A percentile compares a stretch with the other conserved stretches of the same genome.
Conservation (phyloP, 2,888 invertebrate genomes). For the Watsonalla cultraria region DNA sequence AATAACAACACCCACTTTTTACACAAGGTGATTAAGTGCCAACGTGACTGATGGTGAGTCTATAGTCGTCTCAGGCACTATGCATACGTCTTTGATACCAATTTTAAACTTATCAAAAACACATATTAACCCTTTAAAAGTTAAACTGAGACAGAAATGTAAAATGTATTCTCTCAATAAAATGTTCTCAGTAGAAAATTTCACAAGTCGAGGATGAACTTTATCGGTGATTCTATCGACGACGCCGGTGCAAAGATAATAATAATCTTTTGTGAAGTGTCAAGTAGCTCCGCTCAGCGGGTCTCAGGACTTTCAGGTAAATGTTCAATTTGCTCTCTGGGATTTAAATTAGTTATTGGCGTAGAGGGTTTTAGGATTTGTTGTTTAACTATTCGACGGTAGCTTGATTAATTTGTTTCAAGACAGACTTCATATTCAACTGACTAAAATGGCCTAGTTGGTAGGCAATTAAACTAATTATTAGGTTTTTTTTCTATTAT, state of each 20-base stretch:
- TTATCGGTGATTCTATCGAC: slow-evolving; percentile 35
- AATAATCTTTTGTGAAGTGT: slow-evolving; percentile 26
- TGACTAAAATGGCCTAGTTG: too few relatives aligned
- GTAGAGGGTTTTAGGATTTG: background rate
- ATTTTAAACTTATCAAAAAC: slow-evolving; percentile 11
- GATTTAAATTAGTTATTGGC: background rate
- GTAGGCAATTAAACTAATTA: too few relatives aligned
- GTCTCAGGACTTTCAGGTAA: slow-evolving; percentile 18
- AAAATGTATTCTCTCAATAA: slow-evolving; percentile 12
- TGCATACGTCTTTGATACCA: too few relatives aligned
- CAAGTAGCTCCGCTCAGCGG: slow-evolving; percentile 19
- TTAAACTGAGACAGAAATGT: background rate
- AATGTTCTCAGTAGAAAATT: slow-evolving; percentile 29
- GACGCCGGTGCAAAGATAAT: slow-evolving; percentile 26
- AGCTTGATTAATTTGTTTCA: too few relatives aligned
- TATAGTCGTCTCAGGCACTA: too few relatives aligned
- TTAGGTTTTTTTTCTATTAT: too few relatives aligned
- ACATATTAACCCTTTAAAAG: background rate
- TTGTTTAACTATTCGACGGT: background rate
- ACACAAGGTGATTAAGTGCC: too few relatives aligned
- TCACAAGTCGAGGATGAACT: slow-evolving; percentile 25
- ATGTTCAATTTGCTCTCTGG: background rate
- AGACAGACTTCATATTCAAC: too few relatives aligned
- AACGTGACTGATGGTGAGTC: too few relatives aligned
- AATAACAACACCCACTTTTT: too few relatives aligned